Evolutionary conservation across 2,113 vertebrate species (phyloP).

Genomic region (Paradisaea rubra): DNA sequence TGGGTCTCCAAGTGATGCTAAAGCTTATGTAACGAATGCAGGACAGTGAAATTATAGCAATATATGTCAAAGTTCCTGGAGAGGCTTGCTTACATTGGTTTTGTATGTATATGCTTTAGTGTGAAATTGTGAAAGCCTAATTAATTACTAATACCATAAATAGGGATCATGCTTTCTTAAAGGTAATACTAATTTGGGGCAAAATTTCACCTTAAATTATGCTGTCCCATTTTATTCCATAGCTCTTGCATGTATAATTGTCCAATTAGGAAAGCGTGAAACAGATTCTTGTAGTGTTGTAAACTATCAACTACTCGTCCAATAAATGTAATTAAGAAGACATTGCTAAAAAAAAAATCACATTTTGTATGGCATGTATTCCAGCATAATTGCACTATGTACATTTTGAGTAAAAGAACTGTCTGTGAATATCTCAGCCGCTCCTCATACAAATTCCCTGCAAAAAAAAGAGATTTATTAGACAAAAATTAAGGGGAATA

Average conservation of each 20-base stretch:
- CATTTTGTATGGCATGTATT: neutral
- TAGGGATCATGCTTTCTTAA: neutral
- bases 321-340: neutral
- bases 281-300: neutral
- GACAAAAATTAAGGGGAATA: neutral
- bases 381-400: neutral
- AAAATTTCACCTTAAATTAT: neutral
- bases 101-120: neutral
- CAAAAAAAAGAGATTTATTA: neutral
- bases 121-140: neutral
- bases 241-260: neutral
- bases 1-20: neutral
- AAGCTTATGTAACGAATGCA: neutral
- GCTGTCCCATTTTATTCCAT: neutral
- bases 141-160: neutral
- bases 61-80: neutral
- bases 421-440: neutral
- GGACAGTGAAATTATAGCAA: neutral
- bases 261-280: neutral
- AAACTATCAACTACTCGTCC: neutral
- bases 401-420: neutral
- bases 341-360: neutral
- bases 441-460: neutral
- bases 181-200: neutral
- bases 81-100: neutral